phyloP scores from a whole-genome alignment of 2,888 invertebrate species.

The Reticulitermes lucifugus region DNA sequence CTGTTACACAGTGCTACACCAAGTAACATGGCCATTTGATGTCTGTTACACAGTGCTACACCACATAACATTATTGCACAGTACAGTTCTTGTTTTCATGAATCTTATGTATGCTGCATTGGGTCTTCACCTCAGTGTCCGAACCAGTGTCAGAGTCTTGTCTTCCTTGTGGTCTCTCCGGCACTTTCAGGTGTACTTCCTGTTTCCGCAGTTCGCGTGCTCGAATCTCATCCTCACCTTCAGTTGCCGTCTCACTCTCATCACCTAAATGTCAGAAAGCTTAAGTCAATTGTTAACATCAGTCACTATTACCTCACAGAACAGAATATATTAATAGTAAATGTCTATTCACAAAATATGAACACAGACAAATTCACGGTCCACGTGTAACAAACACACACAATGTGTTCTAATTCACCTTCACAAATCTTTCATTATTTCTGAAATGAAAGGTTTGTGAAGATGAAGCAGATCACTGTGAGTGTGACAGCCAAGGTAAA shows the following conservation, averaged over 20 bases:
- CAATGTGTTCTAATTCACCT: too few species aligned
- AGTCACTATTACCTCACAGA: not conserved
- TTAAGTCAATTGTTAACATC: not conserved
- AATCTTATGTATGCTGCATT: slow-evolving; percentile 31
- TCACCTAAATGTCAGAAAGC: slow-evolving; percentile 66
- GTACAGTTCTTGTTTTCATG: slow-evolving; percentile 40
- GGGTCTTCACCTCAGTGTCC: slow-evolving; percentile 77
- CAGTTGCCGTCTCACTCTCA: slow-evolving; percentile 77
- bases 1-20: not conserved
- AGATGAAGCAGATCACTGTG: too few species aligned
- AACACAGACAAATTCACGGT: too few species aligned
- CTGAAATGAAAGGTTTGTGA: too few species aligned
- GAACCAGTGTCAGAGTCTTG: slow-evolving; percentile 71
- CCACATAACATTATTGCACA: slow-evolving; percentile 36
- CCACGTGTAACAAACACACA: too few species aligned
- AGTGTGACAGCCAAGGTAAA: too few species aligned
- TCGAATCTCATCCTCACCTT: slow-evolving; percentile 76
- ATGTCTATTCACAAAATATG: too few species aligned
- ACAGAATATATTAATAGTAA: too few species aligned
- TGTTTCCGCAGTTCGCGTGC: slow-evolving; percentile 75
- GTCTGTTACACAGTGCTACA: not conserved
- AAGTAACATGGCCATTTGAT: too few species aligned
- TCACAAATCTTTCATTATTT: too few species aligned
- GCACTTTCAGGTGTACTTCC: slow-evolving; percentile 75
- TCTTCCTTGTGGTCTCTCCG: slow-evolving; percentile 59